Evolutionary conservation across 2,113 vertebrate species (phyloP).

Genomic region (Oryzias celebensis): DNA sequence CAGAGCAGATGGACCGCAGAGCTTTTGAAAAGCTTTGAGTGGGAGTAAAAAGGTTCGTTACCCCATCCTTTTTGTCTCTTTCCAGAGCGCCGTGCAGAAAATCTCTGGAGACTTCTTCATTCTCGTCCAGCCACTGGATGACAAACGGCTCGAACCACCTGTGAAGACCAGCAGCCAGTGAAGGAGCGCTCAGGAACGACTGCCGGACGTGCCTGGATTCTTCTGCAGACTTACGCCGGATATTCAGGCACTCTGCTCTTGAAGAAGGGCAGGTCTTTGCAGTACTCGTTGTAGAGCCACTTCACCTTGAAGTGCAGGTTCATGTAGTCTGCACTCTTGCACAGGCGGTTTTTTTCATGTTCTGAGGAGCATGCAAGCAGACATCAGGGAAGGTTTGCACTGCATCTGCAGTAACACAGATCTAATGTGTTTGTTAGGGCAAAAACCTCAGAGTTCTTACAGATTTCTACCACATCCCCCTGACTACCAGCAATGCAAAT

Average conservation of each 20-base stretch:
- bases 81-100: slow-evolving; percentile 95
- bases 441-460: no score
- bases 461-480: no score
- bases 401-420: no score
- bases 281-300: slow-evolving; percentile 98
- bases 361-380: slow-evolving; percentile 69
- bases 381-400: no score
- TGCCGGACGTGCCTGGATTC: background rate
- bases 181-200: no score
- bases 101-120: slow-evolving; percentile 96
- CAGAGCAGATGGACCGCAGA: background rate
- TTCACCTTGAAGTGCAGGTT: slow-evolving; percentile 99
- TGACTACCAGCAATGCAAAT: no score
- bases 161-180: background rate
- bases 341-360: slow-evolving; percentile 95
- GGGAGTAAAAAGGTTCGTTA: slow-evolving; percentile 54
- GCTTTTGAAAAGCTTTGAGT: no score
- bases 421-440: no score
- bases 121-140: slow-evolving; percentile 98
- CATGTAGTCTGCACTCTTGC: slow-evolving; percentile 99
- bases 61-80: slow-evolving; percentile 98
- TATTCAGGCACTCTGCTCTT: slow-evolving; percentile 95
- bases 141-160: slow-evolving; percentile 99
- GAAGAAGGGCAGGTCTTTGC: slow-evolving; percentile 94
- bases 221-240: slow-evolving; percentile 85